Conservation (phyloP, 2,113 vertebrate genomes). For the Labeo catla region DNA sequence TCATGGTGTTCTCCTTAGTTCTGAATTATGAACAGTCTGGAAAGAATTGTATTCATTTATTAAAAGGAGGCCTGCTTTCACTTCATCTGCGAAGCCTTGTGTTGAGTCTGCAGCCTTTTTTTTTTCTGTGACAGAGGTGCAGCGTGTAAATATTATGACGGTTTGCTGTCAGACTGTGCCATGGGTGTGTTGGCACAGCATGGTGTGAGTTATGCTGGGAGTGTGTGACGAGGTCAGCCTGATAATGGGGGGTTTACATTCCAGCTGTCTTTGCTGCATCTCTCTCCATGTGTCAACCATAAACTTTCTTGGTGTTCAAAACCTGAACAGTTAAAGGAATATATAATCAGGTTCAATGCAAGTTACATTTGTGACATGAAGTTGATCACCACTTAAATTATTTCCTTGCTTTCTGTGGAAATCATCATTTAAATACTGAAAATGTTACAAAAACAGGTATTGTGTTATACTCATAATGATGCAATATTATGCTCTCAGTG, state of each 20-base stretch:
- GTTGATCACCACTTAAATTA: background rate
- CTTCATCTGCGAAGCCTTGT: conserved; percentile 62
- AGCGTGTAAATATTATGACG: conserved; percentile 90
- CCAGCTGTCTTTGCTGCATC: conserved; percentile 69
- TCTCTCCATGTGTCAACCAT: conserved; percentile 68
- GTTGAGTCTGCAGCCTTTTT: conserved; percentile 80
- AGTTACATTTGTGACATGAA: background rate
- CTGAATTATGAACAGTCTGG: conserved; percentile 65
- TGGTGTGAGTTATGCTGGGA: conserved; percentile 64
- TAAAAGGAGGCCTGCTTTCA: conserved; percentile 74
- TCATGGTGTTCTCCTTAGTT: conserved; percentile 68
- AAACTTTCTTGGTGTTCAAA: conserved; percentile 56
- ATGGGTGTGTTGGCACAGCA: conserved; percentile 66
- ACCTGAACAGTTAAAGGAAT: background rate
- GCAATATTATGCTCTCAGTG: background rate
- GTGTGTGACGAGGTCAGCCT: conserved; percentile 64
- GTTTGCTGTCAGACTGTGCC: conserved; percentile 71
- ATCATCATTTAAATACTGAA: background rate
- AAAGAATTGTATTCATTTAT: conserved; percentile 74
- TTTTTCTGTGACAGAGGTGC: conserved; percentile 67
- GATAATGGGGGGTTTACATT: conserved; percentile 72
- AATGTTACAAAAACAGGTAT: background rate
- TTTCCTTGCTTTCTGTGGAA: background rate
- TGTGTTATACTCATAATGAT: background rate
- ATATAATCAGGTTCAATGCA: background rate